Evolutionary conservation across 2,888 invertebrate species (phyloP).

Genomic region (Eulithis prunata): DNA sequence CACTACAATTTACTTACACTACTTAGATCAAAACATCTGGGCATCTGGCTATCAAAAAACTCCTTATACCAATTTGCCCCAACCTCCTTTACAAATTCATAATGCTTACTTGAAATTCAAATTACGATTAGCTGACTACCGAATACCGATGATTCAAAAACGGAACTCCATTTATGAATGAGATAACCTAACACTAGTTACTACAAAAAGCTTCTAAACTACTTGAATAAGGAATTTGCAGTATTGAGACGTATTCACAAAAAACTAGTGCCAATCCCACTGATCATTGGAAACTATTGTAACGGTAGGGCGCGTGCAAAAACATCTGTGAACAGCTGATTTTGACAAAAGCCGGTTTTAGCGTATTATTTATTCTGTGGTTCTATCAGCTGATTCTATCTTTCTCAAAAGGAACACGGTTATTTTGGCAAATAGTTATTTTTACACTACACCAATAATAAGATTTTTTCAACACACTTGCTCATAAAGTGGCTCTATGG

Average conservation of each 20-base stretch:
- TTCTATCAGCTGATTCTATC: constrained; percentile 24
- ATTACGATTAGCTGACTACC: constrained; percentile 33
- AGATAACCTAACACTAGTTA: constrained; percentile 12
- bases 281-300: constrained; percentile 22
- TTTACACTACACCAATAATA: too few relatives aligned
- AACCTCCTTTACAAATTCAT: constrained; percentile 20
- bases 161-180: constrained; percentile 37
- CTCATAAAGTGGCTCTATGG: too few relatives aligned
- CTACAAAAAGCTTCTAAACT: too few relatives aligned
- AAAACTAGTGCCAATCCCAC: constrained; percentile 1
- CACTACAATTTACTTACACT: too few relatives aligned
- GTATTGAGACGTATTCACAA: too few relatives aligned
- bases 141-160: constrained; percentile 33
- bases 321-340: constrained; percentile 38
- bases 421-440: too few relatives aligned
- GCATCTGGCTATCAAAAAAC: neutral
- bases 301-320: constrained; percentile 39
- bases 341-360: constrained; percentile 17
- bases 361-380: neutral
- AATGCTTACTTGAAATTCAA: constrained; percentile 25
- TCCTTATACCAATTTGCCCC: neutral
- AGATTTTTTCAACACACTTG: too few relatives aligned
- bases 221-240: neutral
- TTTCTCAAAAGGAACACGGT: constrained; percentile 7
- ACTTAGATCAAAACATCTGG: neutral